Conservation (phyloP, 2,888 invertebrate genomes). For the Lithophane ornitopus region DNA sequence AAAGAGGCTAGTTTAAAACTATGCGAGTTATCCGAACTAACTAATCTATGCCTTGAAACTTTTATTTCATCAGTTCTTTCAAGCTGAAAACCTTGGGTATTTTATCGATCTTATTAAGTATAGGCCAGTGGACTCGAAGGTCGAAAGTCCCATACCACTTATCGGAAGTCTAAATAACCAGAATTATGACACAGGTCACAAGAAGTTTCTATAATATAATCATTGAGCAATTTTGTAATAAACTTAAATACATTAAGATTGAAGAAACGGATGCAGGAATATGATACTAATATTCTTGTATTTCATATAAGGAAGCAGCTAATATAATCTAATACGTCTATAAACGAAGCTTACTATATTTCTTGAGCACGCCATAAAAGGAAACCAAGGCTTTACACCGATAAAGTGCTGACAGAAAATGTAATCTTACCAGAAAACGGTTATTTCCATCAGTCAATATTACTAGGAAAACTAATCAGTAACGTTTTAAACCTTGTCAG, state of each 20-base stretch:
- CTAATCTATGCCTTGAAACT: slow-evolving; percentile 21
- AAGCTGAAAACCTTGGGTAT: slow-evolving; percentile 45
- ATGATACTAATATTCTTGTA: slow-evolving; percentile 49
- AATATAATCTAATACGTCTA: slow-evolving; percentile 57
- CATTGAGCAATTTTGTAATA: slow-evolving; percentile 21
- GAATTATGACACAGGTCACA: slow-evolving; percentile 25
- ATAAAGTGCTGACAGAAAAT: slow-evolving; percentile 32
- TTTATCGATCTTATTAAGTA: slow-evolving; percentile 46
- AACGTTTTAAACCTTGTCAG: slow-evolving; percentile 10
- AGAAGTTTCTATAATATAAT: neutral
- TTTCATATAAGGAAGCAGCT: slow-evolving; percentile 32
- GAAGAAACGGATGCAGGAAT: slow-evolving; percentile 21
- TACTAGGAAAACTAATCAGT: slow-evolving; percentile 26
- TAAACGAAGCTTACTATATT: slow-evolving; percentile 38
- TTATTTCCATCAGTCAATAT: slow-evolving; percentile 10
- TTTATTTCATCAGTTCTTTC: slow-evolving; percentile 16
- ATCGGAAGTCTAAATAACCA: slow-evolving; percentile 9
- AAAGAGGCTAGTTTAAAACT: slow-evolving; percentile 4
- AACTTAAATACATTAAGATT: slow-evolving; percentile 13
- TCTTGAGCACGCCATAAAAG: slow-evolving; percentile 36
- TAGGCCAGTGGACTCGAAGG: slow-evolving; percentile 46
- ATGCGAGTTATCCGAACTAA: slow-evolving; percentile 3
- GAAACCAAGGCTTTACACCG: slow-evolving; percentile 21
- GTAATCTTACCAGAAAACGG: slow-evolving; percentile 27
- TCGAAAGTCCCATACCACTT: slow-evolving; percentile 15